These are phyloP conservation scores for Sarcophaga caerulescens DNA, from an alignment of 2,888 invertebrate genomes.

Conservation along the genomic window DNA sequence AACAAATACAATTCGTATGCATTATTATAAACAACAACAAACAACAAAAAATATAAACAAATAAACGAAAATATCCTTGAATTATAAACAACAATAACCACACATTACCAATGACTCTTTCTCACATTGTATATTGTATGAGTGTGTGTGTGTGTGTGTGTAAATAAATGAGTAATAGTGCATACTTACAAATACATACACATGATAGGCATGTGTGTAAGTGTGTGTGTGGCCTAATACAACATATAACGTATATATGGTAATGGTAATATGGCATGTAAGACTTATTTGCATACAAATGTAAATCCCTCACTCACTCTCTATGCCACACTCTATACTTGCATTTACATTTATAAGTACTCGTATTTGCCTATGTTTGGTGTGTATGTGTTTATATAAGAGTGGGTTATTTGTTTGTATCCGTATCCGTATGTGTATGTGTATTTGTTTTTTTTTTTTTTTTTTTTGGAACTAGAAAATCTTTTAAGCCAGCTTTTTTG, in stretches of 20 bases:
- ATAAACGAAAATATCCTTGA: constrained; percentile 58
- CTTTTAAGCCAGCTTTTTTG: neutral
- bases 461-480: neutral
- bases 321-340: too few species aligned
- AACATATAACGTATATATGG: too few species aligned
- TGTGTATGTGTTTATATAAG: neutral
- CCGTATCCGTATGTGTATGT: neutral
- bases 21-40: neutral
- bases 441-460: neutral
- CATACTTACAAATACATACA: neutral
- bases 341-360: too few species aligned
- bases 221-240: neutral
- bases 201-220: too few species aligned
- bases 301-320: too few species aligned
- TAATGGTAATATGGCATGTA: constrained; percentile 4
- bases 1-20: neutral
- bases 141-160: neutral
- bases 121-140: neutral
- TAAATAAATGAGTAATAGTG: constrained; percentile 10
- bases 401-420: neutral
- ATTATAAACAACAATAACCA: constrained; percentile 53
- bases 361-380: too few species aligned
- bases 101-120: neutral
- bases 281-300: neutral
- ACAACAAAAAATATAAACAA: constrained; percentile 38